Evolutionary conservation across 1,140 invertebrate species (phyloP).

Genomic region (Sycophaga agraensis): DNA sequence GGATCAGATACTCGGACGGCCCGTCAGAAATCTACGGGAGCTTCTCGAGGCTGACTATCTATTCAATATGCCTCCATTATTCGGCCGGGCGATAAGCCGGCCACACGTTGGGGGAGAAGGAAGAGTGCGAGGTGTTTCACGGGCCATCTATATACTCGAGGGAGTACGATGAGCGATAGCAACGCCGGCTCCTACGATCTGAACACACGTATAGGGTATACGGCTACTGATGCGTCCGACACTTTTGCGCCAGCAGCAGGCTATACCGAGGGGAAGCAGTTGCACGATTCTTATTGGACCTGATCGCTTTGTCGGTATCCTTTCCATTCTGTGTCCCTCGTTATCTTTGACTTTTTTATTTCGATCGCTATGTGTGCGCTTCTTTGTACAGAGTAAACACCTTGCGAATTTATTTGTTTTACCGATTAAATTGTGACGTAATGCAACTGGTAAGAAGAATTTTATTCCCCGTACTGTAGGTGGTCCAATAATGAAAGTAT

Average conservation of each 20-base stretch:
- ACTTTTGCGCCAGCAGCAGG: too few relatives aligned
- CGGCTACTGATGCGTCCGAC: too few relatives aligned
- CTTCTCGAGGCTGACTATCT: slow-evolving; percentile 31
- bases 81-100: slow-evolving; percentile 23
- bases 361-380: neutral
- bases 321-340: too few relatives aligned
- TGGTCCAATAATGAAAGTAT: too few relatives aligned
- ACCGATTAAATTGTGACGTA: too few relatives aligned
- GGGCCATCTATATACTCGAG: neutral
- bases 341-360: too few relatives aligned
- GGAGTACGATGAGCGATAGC: slow-evolving; percentile 25
- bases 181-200: neutral
- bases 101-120: neutral
- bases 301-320: neutral
- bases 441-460: too few relatives aligned
- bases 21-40: slow-evolving; percentile 1
- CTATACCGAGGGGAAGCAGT: neutral
- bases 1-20: slow-evolving; percentile 7
- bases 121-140: too few relatives aligned
- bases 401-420: too few relatives aligned
- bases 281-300: neutral
- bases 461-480: too few relatives aligned
- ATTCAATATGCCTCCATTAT: slow-evolving; percentile 48
- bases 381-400: too few relatives aligned
- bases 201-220: too few relatives aligned